Base-by-base conservation (phyloP, 1,140 invertebrate genomes). In the Penaeus chinensis region DNA sequence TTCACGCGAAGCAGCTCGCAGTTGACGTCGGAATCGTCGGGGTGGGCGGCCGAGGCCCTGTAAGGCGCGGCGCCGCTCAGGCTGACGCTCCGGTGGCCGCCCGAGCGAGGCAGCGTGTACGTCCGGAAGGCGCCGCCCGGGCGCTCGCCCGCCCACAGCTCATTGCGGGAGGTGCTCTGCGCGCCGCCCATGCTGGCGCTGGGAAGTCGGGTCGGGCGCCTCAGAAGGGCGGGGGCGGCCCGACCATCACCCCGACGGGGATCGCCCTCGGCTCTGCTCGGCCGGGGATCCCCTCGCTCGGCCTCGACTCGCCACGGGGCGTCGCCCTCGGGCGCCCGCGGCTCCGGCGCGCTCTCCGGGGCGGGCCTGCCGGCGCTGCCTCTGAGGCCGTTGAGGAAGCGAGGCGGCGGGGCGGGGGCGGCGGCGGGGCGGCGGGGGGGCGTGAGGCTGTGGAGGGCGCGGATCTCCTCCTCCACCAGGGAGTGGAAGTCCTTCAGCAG, bases 1-100 rank as follows among this genome's bases (percentile, higher is more conserved):
- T 88, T 88, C 16, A 90, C 82, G 22, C 89, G 89, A 19, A 90
- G 78, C 63, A 90, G 71, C 24, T 84, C 82, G 60, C 89, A 90
- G 16, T 76, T 82, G 63, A 85, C 79, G 66, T 87, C 89, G 4
- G 82, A 62, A 54, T 84, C 89, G 63, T 90, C 89, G 16, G 89
- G 89, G 60, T 90, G 89, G 54, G 78, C 85, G 27, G 82, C 42
- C 32, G 89, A 88, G 66, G 47, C 27, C n/a, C 80, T 66, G 69
- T 76, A 79, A 11, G 24, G 32, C n/a, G 76, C 42, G 54, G 82
- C 62, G 22, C 89, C 89, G n/a, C 87, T 84, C 24, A 90, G 63
- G 42, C 89, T 90, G 61, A 90, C 69, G 62, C 89, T 87, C 13
- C 89, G 82, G 47, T 85, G 81, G 13, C 83, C 71, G 37, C 88